These are phyloP conservation scores for Yoshiicerus persimilis DNA, from an alignment of 1,140 invertebrate species.

Conservation along the genomic window DNA sequence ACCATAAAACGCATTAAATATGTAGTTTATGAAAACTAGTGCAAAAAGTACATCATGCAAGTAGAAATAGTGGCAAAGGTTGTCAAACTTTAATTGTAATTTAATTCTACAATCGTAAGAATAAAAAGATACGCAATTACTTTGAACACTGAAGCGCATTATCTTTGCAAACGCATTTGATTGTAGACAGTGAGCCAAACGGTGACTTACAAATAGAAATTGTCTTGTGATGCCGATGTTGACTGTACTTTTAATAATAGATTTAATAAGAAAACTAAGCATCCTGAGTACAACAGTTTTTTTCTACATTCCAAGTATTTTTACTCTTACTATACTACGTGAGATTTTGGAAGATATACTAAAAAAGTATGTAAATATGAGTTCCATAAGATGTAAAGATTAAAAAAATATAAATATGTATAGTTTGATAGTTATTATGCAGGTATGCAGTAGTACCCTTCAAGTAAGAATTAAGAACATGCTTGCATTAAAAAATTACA, in stretches of 20 bases:
- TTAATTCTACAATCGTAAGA: not conserved
- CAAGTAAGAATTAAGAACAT: not conserved
- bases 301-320: too few species aligned
- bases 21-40: not conserved
- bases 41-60: not conserved
- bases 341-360: not conserved
- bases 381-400: constrained; percentile 22
- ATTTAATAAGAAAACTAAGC: too few species aligned
- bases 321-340: not conserved
- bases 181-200: not conserved
- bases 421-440: too few species aligned
- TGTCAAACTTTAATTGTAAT: not conserved
- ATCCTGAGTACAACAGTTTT: too few species aligned
- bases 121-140: not conserved
- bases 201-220: not conserved
- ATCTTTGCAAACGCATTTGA: not conserved
- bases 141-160: not conserved
- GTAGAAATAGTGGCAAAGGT: not conserved
- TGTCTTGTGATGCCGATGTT: not conserved
- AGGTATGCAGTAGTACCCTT: too few species aligned
- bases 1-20: not conserved
- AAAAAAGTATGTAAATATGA: too few species aligned
- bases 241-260: not conserved
- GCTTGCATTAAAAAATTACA: too few species aligned
- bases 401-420: too few species aligned